phyloP scores from a whole-genome alignment of 2,888 invertebrate genomes.

The Caenorhabditis sp. region DNA sequence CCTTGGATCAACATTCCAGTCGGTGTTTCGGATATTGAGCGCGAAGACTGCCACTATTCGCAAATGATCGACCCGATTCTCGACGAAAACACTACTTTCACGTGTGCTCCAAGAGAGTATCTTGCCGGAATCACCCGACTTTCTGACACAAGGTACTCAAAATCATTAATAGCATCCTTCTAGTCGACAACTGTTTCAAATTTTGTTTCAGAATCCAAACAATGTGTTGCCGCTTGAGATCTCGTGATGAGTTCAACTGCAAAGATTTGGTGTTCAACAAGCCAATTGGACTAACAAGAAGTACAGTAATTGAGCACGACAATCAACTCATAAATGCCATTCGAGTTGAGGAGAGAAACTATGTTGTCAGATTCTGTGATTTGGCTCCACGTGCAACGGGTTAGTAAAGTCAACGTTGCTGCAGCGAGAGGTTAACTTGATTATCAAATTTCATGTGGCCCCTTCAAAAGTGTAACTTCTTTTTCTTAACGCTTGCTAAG shows the following conservation, averaged over 20 bases:
- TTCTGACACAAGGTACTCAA: constrained; percentile 77
- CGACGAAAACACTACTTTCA: constrained; percentile 72
- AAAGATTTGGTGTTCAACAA: constrained; percentile 78
- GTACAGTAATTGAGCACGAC: constrained; percentile 80
- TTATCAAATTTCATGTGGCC: constrained; percentile 23
- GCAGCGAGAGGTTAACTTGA: constrained; percentile 5
- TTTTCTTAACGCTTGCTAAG: constrained; percentile 7
- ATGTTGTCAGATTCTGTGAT: constrained; percentile 82
- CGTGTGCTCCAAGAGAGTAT: constrained; percentile 80
- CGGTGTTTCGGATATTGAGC: constrained; percentile 78
- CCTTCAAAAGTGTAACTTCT: constrained; percentile 51
- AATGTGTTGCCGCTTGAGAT: constrained; percentile 81
- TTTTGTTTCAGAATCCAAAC: constrained; percentile 79
- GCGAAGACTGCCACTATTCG: constrained; percentile 82
- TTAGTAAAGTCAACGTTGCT: constrained; percentile 46
- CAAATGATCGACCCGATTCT: constrained; percentile 80
- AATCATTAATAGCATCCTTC: background rate
- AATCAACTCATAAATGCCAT: constrained; percentile 81
- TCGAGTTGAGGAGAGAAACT: constrained; percentile 73
- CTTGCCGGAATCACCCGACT: constrained; percentile 82
- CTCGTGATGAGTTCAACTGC: constrained; percentile 80
- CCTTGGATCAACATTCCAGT: constrained; percentile 82
- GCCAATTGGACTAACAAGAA: constrained; percentile 78
- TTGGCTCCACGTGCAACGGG: constrained; percentile 79
- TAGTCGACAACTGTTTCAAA: constrained; percentile 24